These are phyloP conservation scores for Anastatus disparis DNA, from an alignment of 1,140 invertebrate genomes.

Conservation along the genomic window DNA sequence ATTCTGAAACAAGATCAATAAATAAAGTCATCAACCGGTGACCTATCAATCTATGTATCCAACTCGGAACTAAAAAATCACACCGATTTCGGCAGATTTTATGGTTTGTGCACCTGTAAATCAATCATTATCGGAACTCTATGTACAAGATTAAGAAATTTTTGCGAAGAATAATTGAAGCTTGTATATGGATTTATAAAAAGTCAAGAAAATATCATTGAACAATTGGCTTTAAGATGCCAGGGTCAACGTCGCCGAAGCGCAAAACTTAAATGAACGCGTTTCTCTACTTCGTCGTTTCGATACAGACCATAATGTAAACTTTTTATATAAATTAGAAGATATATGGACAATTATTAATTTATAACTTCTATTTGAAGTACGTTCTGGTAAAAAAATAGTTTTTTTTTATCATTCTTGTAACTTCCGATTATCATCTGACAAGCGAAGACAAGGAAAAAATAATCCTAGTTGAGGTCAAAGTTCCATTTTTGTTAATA, in stretches of 20 bases:
- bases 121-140: too few relatives aligned
- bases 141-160: too few relatives aligned
- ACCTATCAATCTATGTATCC: too few relatives aligned
- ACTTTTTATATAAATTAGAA: not conserved
- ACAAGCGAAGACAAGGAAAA: not conserved
- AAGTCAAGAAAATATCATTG: too few relatives aligned
- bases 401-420: not conserved
- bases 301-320: not conserved
- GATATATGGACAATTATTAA: not conserved
- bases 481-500: conserved; percentile 2
- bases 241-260: conserved; percentile 9
- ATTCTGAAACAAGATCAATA: too few relatives aligned
- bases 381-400: not conserved
- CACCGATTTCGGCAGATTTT: too few relatives aligned
- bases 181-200: too few relatives aligned
- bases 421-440: not conserved
- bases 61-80: too few relatives aligned
- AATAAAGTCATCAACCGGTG: too few relatives aligned
- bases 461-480: conserved; percentile 1
- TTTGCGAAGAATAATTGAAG: too few relatives aligned
- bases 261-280: not conserved
- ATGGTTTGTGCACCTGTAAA: too few relatives aligned
- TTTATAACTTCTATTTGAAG: not conserved
- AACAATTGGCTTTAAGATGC: conserved; percentile 23
- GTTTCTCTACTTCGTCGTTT: conserved; percentile 10